phyloP scores from a whole-genome alignment of 2,888 invertebrate species.

The Amaurobius ferox region DNA sequence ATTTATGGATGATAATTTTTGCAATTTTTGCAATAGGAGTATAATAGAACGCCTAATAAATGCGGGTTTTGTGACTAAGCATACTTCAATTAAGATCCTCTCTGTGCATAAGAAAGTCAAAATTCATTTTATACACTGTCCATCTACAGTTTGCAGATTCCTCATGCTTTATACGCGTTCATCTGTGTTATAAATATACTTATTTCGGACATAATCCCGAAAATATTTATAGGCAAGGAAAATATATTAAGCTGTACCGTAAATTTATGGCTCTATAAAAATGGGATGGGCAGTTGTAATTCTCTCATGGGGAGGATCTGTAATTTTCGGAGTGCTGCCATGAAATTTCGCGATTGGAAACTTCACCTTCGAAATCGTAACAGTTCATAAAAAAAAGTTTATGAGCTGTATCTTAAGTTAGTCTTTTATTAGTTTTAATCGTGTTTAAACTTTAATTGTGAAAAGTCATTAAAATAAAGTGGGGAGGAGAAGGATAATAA shows the following conservation, averaged over 20 bases:
- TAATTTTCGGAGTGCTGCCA: conserved; percentile 1
- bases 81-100: too few species aligned
- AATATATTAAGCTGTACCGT: not conserved
- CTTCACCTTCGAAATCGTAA: not conserved
- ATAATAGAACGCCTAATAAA: too few species aligned
- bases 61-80: too few species aligned
- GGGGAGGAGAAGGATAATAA: too few species aligned
- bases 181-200: not conserved
- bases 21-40: too few species aligned
- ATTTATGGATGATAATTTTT: too few species aligned
- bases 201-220: not conserved
- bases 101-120: too few species aligned
- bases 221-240: not conserved
- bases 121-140: too few species aligned
- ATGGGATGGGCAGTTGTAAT: conserved; percentile 3
- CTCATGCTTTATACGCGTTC: not conserved
- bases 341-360: not conserved
- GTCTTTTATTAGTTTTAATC: too few species aligned
- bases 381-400: conserved; percentile 4
- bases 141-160: not conserved
- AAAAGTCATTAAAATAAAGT: too few species aligned
- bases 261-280: conserved; percentile 13
- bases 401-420: too few species aligned
- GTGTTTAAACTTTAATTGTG: too few species aligned
- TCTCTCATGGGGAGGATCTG: not conserved